A percentile compares a stretch with the other conserved stretches of the same genome.
These are phyloP conservation scores for Ceratina japonica DNA, from an alignment of 1,140 invertebrate genomes.

Conservation along the genomic window DNA sequence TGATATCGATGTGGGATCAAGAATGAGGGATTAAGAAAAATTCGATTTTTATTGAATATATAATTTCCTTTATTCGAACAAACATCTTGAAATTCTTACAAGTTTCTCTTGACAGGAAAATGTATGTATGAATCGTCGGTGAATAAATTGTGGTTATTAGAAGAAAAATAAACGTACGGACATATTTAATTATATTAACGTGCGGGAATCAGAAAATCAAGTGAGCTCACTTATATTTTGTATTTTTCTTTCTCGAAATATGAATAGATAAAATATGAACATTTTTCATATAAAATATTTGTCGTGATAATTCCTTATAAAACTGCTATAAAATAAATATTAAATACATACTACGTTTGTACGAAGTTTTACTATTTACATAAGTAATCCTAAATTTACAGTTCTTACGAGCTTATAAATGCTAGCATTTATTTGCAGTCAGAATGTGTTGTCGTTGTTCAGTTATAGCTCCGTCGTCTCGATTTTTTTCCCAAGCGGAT, in stretches of 20 bases:
- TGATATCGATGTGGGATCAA: background rate
- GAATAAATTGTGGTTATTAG: conserved; percentile 45
- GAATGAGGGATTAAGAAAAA: background rate
- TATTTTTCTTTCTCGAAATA: too few species aligned
- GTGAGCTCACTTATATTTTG: background rate
- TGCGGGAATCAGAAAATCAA: conserved; percentile 39
- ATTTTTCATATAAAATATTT: conserved; percentile 20
- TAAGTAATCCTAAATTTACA: conserved; percentile 22
- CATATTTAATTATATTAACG: conserved; percentile 23
- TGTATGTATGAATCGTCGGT: background rate
- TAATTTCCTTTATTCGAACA: too few species aligned
- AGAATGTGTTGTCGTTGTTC: conserved; percentile 1
- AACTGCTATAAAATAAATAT: conserved; percentile 37
- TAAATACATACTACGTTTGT: conserved; percentile 31
- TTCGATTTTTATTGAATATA: too few species aligned
- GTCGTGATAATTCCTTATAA: background rate
- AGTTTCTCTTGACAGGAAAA: too few species aligned
- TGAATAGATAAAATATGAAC: background rate
- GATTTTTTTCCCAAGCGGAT: conserved; percentile 86
- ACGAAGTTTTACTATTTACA: conserved; percentile 50
- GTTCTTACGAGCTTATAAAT: background rate
- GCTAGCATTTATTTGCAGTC: background rate
- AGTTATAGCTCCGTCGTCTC: conserved; percentile 90
- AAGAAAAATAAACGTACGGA: conserved; percentile 53
- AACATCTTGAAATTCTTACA: too few species aligned